A percentile compares a stretch with the other conserved stretches of the same genome.
These are phyloP conservation scores for Stictocephala bisonia DNA, from an alignment of 2,888 invertebrate genomes.

Conservation along the genomic window DNA sequence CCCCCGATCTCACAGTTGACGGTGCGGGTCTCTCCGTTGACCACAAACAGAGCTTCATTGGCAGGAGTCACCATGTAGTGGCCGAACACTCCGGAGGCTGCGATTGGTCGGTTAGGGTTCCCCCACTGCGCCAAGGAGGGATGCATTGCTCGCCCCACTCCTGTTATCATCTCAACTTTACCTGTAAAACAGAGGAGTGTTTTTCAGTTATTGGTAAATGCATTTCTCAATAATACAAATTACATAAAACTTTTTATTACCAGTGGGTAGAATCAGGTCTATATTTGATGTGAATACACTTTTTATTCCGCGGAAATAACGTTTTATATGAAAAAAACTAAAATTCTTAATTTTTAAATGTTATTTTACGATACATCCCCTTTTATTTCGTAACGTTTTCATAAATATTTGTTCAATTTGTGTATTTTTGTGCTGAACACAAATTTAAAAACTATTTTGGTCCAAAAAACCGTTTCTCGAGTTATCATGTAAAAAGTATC, in stretches of 20 bases:
- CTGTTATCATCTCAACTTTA: slow-evolving; percentile 81
- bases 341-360: too few relatives aligned
- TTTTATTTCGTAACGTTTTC: too few relatives aligned
- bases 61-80: slow-evolving; percentile 79
- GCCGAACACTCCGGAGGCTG: slow-evolving; percentile 76
- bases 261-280: too few relatives aligned
- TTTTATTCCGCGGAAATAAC: too few relatives aligned
- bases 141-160: slow-evolving; percentile 73
- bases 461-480: too few relatives aligned
- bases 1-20: slow-evolving; percentile 81
- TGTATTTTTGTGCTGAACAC: too few relatives aligned
- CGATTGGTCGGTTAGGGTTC: slow-evolving; percentile 74
- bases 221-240: neutral
- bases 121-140: slow-evolving; percentile 71
- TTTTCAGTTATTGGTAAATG: neutral
- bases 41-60: slow-evolving; percentile 75
- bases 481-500: too few relatives aligned
- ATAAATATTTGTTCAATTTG: too few relatives aligned
- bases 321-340: too few relatives aligned
- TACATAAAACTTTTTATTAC: neutral
- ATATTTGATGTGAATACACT: too few relatives aligned
- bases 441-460: too few relatives aligned
- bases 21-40: slow-evolving; percentile 76
- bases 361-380: too few relatives aligned
- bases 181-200: slow-evolving; percentile 64